Conservation (phyloP, 2,888 invertebrate species). For the Nowickia ferox region DNA sequence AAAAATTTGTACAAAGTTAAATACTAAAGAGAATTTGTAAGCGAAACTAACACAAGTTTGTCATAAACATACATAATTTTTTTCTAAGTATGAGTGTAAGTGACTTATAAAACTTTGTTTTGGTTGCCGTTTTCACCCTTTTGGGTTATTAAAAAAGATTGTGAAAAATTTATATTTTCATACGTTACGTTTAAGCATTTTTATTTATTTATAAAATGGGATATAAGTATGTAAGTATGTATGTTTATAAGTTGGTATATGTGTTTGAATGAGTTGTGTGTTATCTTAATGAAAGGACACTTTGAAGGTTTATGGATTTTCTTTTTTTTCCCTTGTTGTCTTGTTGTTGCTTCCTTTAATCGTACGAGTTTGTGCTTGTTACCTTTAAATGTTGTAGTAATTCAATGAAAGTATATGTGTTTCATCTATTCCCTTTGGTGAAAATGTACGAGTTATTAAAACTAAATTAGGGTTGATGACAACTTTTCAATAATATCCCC, state of each 20-base stretch:
- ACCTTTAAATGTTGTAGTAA: conserved; percentile 12
- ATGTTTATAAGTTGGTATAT: neutral
- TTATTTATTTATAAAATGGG: neutral
- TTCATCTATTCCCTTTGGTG: conserved; percentile 29
- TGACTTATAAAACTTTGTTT: conserved; percentile 29
- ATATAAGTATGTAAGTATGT: neutral
- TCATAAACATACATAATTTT: conserved; percentile 3
- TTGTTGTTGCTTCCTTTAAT: conserved; percentile 6
- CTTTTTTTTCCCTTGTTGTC: neutral
- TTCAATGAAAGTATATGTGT: conserved; percentile 26
- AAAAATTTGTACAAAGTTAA: conserved; percentile 30
- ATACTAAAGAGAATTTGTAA: conserved; percentile 18
- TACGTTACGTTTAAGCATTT: conserved; percentile 40
- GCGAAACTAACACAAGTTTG: conserved; percentile 35
- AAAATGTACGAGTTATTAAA: conserved; percentile 79
- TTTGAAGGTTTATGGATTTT: conserved; percentile 50
- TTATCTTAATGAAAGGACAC: conserved; percentile 62
- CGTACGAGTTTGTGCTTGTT: conserved; percentile 30
- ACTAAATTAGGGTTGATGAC: conserved; percentile 80
- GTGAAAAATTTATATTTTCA: conserved; percentile 56
- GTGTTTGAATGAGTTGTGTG: conserved; percentile 12
- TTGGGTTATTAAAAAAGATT: conserved; percentile 1
- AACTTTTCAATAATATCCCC: conserved; percentile 62
- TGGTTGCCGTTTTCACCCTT: conserved; percentile 38
- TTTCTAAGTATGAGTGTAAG: neutral